phyloP scores from a whole-genome alignment of 2,113 vertebrate species.

The Halcyon malimbica region DNA sequence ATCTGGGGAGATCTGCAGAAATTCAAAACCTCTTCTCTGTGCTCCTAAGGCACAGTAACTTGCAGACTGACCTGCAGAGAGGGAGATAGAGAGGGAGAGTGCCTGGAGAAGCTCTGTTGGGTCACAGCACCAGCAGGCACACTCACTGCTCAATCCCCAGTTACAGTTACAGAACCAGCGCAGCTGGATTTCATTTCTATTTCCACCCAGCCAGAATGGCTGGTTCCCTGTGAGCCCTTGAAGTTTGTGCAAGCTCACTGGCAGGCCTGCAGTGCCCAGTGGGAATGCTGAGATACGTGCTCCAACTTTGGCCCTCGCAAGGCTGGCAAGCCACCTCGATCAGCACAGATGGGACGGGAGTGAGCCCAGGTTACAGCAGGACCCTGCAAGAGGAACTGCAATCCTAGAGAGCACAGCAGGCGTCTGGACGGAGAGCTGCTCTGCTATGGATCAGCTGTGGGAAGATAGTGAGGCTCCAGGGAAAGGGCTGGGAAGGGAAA shows the following conservation, averaged over 20 bases:
- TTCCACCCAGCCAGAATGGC: not conserved
- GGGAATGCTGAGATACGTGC: not conserved
- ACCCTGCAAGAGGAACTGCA: fast-evolving
- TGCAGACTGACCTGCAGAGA: not conserved
- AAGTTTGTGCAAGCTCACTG: not conserved
- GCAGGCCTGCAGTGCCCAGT: not conserved
- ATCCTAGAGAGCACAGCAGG: not conserved
- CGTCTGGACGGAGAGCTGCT: not conserved
- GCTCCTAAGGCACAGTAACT: not conserved
- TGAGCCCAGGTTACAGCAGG: not conserved
- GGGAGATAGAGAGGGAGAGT: not conserved
- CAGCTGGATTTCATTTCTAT: not conserved
- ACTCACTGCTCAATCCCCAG: not conserved
- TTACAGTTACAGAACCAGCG: not conserved
- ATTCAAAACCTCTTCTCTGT: not conserved
- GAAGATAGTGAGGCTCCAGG: not conserved
- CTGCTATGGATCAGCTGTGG: not conserved
- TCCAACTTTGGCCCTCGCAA: not conserved
- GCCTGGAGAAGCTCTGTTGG: not conserved
- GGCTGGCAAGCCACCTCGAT: not conserved
- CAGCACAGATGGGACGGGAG: fast-evolving
- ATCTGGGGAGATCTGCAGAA: not conserved
- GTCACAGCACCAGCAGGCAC: not conserved
- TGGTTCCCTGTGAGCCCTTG: not conserved
- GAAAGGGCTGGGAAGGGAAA: not conserved